phyloP scores from a whole-genome alignment of 2,888 invertebrate species.

The Scaptodrosophila latifasciaeformis region DNA sequence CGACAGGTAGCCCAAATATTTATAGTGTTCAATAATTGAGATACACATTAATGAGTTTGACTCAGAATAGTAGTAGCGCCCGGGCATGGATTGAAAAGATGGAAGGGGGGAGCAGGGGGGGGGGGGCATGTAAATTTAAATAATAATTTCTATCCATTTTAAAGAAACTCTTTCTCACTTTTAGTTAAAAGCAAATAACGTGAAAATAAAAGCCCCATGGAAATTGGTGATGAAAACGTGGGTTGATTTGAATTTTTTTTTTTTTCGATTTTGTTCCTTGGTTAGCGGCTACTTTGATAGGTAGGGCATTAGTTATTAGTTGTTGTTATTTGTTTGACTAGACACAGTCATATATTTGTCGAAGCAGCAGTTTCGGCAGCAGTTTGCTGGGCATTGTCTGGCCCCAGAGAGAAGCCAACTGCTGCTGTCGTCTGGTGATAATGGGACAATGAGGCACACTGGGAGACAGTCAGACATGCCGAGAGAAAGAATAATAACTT shows the following conservation, averaged over 20 bases:
- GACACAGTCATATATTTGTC: conserved; percentile 63
- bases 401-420: too few species aligned
- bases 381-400: too few species aligned
- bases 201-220: too few species aligned
- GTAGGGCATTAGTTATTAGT: conserved; percentile 64
- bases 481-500: conserved; percentile 49
- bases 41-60: conserved; percentile 69
- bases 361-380: conserved; percentile 24
- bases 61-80: conserved; percentile 59
- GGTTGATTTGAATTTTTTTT: too few species aligned
- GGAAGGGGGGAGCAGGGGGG: background rate
- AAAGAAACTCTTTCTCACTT: too few species aligned
- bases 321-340: conserved; percentile 71
- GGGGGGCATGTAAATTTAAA: conserved; percentile 43
- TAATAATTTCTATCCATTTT: conserved; percentile 41
- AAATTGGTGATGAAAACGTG: too few species aligned
- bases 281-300: conserved; percentile 55
- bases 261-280: conserved; percentile 55
- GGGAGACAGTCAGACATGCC: background rate
- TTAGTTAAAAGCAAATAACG: too few species aligned
- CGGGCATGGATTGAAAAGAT: conserved; percentile 50
- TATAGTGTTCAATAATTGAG: conserved; percentile 72
- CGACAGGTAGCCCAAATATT: conserved; percentile 73
- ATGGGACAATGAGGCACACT: conserved; percentile 65
- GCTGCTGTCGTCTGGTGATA: conserved; percentile 54